A percentile compares a stretch with the other conserved stretches of the same genome.
Conservation (phyloP, 2,797 vertebrate genomes). For the Neomorphus geoffroyi region DNA sequence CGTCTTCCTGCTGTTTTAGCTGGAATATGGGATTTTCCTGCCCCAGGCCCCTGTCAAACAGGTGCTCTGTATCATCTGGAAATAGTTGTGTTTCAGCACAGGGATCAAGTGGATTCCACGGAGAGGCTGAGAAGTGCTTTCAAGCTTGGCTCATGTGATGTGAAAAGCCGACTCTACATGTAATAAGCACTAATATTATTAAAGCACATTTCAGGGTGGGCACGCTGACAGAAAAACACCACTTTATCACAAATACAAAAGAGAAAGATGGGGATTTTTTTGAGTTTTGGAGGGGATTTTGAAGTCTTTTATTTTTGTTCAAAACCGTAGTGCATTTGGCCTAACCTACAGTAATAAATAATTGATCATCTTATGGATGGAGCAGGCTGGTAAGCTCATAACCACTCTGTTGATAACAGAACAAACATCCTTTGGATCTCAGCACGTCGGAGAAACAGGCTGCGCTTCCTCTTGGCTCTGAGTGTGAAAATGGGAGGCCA, state of each 20-base stretch:
- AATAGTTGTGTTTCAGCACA: background rate
- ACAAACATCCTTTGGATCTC: background rate
- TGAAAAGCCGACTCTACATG: background rate
- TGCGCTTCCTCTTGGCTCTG: background rate
- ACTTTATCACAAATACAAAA: background rate
- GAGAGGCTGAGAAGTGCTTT: slow-evolving; percentile 9
- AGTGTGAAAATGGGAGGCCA: background rate
- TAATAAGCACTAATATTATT: background rate
- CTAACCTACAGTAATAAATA: background rate
- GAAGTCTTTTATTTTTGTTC: background rate
- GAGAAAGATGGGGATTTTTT: background rate
- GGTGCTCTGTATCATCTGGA: slow-evolving; percentile 47
- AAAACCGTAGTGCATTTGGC: background rate
- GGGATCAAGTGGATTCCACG: slow-evolving; percentile 41
- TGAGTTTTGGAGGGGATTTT: background rate
- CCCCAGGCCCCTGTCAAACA: background rate
- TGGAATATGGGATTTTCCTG: background rate
- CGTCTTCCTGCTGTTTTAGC: background rate
- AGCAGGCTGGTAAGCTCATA: background rate
- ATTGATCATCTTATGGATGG: background rate
- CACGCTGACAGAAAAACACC: background rate
- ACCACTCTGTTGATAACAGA: background rate
- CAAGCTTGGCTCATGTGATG: background rate
- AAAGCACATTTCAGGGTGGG: slow-evolving; percentile 6
- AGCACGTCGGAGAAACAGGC: background rate